Base-by-base conservation (phyloP, 2,888 invertebrate species). In the Limnephilus rhombicus region DNA sequence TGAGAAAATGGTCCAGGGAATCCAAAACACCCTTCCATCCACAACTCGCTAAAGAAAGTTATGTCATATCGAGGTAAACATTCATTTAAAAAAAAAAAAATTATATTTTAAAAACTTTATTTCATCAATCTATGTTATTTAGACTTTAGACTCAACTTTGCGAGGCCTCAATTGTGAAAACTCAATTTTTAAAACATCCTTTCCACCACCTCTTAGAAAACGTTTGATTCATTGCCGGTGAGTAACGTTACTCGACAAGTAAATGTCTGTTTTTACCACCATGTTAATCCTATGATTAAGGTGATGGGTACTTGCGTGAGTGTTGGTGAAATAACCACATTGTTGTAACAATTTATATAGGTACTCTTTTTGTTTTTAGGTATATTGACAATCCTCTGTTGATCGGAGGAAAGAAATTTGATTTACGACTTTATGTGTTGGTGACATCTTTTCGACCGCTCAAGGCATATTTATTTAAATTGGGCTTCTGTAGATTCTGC, bases 321-420 rank as follows among this genome's bases (percentile, higher is more conserved):
- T 45, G 13, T 12, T 13, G 49, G 15, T 49, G 49, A 49, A 29
- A 34, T 82, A 82, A 82, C 15, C 15, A 4, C 13, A 1, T 29
- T 82, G 13, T 34, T 82, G 80, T 80, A 82, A 29, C 82, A 85
- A 37, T 85, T 85, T 15, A 41, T 18, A 18, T 31, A 83, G 15
- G 12, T 68, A 82, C 82, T 29, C 4, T 24, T n/a, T 85, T 41
- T 29, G n/a, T 82, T 68, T 92, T 92, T 92, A 96, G 98, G 94
- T 99, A 99, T 95, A 99, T 99, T 94, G 98, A 99, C 94, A 99
- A 99, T 96, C 99, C 99, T 15, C 96, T 99, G 90, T 96, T 99
- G 94, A 99, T 99, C 95, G 99, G 99, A 85, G 99, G 99, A 11
- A 99, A 99, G 96, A 99, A 99, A 95, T 99, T 99, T 95, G 99